Evolutionary conservation across 2,113 vertebrate genomes (phyloP).

Genomic region (Sphaerodactylus townsendi): DNA sequence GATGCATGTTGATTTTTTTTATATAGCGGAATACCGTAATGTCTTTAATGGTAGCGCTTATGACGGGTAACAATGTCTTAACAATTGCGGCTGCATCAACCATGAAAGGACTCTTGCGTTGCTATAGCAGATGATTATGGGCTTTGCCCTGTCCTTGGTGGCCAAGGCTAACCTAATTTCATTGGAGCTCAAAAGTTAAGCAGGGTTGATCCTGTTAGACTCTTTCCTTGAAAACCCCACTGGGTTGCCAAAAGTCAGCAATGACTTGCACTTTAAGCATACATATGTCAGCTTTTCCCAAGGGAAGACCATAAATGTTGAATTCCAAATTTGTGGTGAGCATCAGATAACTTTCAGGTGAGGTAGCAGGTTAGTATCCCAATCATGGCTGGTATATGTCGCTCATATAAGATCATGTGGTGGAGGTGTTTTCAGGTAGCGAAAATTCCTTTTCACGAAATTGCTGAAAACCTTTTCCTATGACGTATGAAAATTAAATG

Average conservation of each 20-base stretch:
- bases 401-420: no score
- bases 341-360: not conserved
- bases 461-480: not conserved
- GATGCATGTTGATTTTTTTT: not conserved
- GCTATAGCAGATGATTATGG: not conserved
- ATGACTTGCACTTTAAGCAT: no score
- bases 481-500: not conserved
- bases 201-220: no score
- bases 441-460: not conserved
- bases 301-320: not conserved
- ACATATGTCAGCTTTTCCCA: not conserved
- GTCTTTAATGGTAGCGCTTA: no score
- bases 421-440: not conserved
- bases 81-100: not conserved
- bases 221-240: no score
- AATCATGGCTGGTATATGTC: not conserved
- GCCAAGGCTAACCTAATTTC: no score
- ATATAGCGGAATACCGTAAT: not conserved
- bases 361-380: not conserved
- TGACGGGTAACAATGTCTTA: not conserved
- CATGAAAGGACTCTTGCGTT: not conserved
- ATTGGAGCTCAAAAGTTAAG: no score
- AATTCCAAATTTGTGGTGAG: not conserved
- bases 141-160: no score
- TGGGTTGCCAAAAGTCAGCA: no score